phyloP scores from a whole-genome alignment of 2,797 vertebrate genomes.

The Amniataba percoides region DNA sequence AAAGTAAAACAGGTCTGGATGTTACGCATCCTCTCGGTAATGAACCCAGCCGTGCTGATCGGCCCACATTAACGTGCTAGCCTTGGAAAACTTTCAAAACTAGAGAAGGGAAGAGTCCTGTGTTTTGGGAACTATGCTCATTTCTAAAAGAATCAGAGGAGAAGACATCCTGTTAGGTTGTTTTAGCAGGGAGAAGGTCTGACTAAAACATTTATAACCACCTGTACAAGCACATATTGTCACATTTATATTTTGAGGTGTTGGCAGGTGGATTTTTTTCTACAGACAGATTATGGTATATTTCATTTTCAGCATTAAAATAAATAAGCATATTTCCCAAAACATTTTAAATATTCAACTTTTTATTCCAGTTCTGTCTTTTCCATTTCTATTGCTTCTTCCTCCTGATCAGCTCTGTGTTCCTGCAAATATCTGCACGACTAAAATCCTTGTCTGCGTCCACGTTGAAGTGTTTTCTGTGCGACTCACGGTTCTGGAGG shows the following conservation, averaged over 20 bases:
- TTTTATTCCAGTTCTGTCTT: neutral
- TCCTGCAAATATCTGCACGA: neutral
- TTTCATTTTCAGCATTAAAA: neutral
- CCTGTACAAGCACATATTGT: too few relatives aligned
- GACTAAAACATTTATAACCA: neutral
- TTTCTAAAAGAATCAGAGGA: neutral
- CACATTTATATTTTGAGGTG: neutral
- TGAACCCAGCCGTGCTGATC: neutral
- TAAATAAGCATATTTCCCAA: neutral
- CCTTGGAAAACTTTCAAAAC: neutral
- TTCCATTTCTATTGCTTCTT: neutral
- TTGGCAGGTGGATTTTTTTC: neutral
- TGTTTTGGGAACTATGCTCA: neutral
- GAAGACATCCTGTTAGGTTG: neutral
- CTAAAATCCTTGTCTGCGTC: neutral
- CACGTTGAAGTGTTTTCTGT: neutral
- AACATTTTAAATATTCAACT: neutral
- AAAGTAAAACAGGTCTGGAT: neutral
- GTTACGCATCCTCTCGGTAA: too few relatives aligned
- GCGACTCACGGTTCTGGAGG: constrained; percentile 96
- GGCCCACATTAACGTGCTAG: neutral
- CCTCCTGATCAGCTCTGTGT: constrained; percentile 16
- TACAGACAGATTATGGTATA: neutral
- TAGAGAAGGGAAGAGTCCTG: neutral
- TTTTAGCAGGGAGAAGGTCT: neutral